Evolutionary conservation across 2,797 vertebrate genomes (phyloP).

Genomic region (Rhabdomys pumilio): DNA sequence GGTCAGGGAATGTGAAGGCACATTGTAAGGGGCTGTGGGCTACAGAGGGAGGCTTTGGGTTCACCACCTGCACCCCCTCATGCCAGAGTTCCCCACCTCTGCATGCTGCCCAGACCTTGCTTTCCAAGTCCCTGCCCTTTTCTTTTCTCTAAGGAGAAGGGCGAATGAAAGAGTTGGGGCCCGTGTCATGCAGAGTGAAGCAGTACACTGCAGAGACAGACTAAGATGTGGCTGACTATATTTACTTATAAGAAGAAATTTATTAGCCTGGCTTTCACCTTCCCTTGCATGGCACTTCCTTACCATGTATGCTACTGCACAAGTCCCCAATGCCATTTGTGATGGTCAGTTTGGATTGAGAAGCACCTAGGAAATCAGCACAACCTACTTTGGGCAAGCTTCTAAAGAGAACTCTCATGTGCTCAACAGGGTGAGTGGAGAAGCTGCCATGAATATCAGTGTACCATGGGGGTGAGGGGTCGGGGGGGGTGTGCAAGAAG

Average conservation of each 20-base stretch:
- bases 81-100: not conserved
- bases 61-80: not conserved
- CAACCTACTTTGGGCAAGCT: no score
- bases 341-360: not conserved
- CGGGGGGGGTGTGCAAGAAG: no score
- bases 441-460: not conserved
- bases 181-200: no score
- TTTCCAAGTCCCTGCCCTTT: not conserved
- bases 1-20: no score
- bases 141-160: not conserved
- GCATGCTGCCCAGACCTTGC: not conserved
- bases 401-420: not conserved
- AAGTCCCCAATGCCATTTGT: not conserved
- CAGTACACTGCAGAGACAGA: not conserved
- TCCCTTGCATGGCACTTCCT: not conserved
- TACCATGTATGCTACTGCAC: rapidly evolving
- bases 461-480: no score
- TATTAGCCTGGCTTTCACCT: not conserved
- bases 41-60: not conserved
- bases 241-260: not conserved
- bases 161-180: no score
- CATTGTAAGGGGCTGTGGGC: not conserved
- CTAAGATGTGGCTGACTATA: no score
- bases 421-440: not conserved
- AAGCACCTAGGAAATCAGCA: not conserved